phyloP scores from a whole-genome alignment of 2,797 vertebrate species.

The Smutsia gigantea region DNA sequence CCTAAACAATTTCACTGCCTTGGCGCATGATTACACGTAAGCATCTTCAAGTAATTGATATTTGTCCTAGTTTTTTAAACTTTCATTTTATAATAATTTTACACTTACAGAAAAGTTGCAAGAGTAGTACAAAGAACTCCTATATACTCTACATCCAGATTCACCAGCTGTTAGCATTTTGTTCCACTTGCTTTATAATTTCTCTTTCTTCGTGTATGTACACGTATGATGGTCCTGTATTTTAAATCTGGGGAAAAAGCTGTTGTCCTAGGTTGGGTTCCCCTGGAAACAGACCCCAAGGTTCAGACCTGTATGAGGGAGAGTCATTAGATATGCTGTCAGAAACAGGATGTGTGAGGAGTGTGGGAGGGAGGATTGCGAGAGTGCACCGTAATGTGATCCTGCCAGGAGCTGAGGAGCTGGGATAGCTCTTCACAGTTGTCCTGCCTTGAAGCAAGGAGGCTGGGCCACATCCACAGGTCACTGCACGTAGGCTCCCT shows the following conservation, averaged over 20 bases:
- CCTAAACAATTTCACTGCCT: background rate
- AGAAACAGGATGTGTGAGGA: background rate
- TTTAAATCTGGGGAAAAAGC: background rate
- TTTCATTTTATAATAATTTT: conserved; percentile 32
- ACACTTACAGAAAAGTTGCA: conserved; percentile 21
- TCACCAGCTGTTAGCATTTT: background rate
- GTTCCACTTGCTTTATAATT: background rate
- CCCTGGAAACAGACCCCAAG: background rate
- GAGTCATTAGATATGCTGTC: background rate
- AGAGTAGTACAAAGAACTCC: background rate
- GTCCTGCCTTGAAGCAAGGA: background rate
- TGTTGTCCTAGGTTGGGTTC: background rate
- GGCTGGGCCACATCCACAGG: background rate
- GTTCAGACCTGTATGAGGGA: background rate
- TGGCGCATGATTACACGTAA: background rate
- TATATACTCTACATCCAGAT: background rate
- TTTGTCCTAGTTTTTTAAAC: background rate
- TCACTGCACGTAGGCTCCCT: background rate
- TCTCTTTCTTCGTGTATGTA: background rate
- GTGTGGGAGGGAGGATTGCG: background rate
- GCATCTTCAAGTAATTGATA: background rate
- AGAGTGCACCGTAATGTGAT: background rate
- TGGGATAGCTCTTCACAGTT: background rate
- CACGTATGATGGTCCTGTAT: background rate
- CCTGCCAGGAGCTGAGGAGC: background rate